Evolutionary conservation across 2,113 vertebrate genomes (phyloP).

Genomic region (Scolopax mira): DNA sequence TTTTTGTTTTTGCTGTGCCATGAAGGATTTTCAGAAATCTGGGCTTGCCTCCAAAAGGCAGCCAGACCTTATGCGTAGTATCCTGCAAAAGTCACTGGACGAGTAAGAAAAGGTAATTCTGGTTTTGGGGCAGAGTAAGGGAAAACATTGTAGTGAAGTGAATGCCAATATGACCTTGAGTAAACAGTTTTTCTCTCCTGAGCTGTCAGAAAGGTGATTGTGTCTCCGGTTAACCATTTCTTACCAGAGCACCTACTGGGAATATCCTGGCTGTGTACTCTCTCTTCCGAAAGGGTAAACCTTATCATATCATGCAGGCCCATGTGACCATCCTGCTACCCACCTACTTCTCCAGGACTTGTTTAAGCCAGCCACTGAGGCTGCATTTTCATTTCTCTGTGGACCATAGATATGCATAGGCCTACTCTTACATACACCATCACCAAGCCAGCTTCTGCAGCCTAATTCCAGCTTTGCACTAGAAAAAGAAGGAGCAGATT

Average conservation of each 20-base stretch:
- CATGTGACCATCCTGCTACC: neutral
- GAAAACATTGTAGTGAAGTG: neutral
- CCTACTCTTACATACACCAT: neutral
- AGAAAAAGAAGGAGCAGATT: neutral
- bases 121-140: neutral
- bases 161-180: neutral
- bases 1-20: neutral
- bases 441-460: neutral
- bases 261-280: neutral
- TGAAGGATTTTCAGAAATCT: neutral
- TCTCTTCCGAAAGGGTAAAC: neutral
- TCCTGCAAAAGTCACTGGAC: neutral
- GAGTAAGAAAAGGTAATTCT: neutral
- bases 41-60: neutral
- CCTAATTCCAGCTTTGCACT: neutral
- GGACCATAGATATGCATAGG: neutral
- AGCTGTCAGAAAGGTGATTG: neutral
- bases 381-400: neutral
- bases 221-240: neutral
- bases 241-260: neutral
- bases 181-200: neutral
- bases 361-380: neutral
- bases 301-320: neutral
- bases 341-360: neutral
- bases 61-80: neutral